These are phyloP conservation scores for Proteles cristata DNA, from an alignment of 2,113 vertebrate species.

Conservation along the genomic window DNA sequence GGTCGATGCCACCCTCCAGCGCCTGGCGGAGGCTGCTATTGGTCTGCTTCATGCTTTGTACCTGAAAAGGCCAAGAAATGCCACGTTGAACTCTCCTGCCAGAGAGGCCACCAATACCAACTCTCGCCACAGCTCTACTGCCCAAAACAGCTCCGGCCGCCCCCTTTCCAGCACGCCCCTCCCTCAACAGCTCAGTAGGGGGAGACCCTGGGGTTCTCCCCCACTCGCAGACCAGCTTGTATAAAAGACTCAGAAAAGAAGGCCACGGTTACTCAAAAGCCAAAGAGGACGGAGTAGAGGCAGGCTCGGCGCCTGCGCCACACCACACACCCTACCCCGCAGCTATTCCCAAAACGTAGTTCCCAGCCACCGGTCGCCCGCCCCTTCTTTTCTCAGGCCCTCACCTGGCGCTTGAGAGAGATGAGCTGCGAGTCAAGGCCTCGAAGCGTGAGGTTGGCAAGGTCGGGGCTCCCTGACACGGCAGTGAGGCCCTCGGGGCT, in stretches of 20 bases:
- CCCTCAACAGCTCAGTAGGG: background rate
- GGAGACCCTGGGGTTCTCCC: background rate
- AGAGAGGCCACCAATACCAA: no score
- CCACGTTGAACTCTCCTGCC: background rate
- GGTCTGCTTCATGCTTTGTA: conserved; percentile 94
- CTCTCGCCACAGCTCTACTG: background rate
- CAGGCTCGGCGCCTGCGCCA: background rate
- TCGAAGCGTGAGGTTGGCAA: conserved; percentile 88
- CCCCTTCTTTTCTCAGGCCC: background rate
- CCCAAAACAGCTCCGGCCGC: background rate
- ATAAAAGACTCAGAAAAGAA: background rate
- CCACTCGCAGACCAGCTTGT: background rate
- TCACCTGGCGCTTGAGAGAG: conserved; percentile 95
- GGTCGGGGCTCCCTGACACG: conserved; percentile 88
- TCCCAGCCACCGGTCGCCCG: background rate
- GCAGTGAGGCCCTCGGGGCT: conserved; percentile 90
- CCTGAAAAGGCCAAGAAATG: conserved; percentile 79
- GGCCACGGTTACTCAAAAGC: background rate
- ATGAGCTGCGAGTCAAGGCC: conserved; percentile 93
- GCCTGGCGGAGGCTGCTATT: conserved; percentile 92
- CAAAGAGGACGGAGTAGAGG: background rate
- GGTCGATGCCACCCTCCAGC: conserved; percentile 88
- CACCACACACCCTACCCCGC: background rate
- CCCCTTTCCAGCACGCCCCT: background rate
- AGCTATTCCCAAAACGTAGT: background rate